Evolutionary conservation across 2,797 vertebrate genomes (phyloP).

Genomic region (Platalea minor): DNA sequence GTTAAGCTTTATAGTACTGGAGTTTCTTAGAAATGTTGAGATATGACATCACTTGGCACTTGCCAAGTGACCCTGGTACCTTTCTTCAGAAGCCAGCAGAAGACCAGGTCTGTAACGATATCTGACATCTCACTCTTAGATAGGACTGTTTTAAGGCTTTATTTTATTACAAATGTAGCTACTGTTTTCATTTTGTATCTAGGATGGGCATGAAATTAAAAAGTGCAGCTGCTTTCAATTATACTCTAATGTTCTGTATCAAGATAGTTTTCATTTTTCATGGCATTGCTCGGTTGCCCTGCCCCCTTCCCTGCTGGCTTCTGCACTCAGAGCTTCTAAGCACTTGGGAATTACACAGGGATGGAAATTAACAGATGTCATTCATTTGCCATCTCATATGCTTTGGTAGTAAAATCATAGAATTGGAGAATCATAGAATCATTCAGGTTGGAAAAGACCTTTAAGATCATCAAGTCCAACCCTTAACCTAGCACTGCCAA

Average conservation of each 20-base stretch:
- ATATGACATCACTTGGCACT: neutral
- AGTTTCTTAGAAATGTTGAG: neutral
- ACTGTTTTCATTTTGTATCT: neutral
- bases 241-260: neutral
- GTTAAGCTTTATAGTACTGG: neutral
- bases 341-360: neutral
- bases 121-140: neutral
- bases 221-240: constrained; percentile 21
- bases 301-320: neutral
- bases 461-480: neutral
- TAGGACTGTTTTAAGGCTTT: neutral
- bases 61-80: neutral
- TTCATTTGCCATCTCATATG: neutral
- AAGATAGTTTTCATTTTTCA: neutral
- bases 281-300: neutral
- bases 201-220: neutral
- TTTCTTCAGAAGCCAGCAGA: neutral
- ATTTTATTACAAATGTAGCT: neutral
- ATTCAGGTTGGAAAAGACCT: neutral
- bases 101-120: neutral
- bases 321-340: neutral
- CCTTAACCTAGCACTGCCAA: neutral
- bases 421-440: neutral
- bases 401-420: neutral
- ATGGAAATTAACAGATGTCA: neutral